A percentile compares a stretch with the other conserved stretches of the same genome.
Evolutionary conservation across 2,888 invertebrate species (phyloP).

Genomic region (Ecliptopera silaceata): DNA sequence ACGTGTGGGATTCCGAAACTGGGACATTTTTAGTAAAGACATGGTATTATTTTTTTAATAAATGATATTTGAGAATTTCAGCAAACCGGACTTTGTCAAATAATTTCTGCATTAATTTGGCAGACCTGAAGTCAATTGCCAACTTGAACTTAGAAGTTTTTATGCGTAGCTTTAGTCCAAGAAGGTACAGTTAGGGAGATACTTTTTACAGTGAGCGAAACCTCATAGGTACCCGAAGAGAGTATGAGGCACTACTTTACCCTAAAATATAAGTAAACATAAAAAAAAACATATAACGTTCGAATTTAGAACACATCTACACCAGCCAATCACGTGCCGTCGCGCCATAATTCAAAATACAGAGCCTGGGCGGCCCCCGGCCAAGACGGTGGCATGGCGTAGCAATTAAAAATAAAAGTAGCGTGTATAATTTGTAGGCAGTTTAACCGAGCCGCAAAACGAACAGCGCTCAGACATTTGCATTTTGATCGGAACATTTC

Average conservation of each 20-base stretch:
- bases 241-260: too few species aligned
- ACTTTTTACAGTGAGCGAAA: too few species aligned
- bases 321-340: constrained; percentile 74
- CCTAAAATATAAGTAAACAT: neutral
- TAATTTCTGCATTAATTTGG: too few species aligned
- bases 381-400: constrained; percentile 76
- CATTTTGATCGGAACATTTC: constrained; percentile 71
- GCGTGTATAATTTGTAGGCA: constrained; percentile 77
- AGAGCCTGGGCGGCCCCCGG: constrained; percentile 60
- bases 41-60: neutral
- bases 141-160: too few species aligned
- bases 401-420: constrained; percentile 81
- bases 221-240: too few species aligned
- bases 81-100: neutral
- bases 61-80: constrained; percentile 6
- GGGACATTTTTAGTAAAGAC: constrained; percentile 3
- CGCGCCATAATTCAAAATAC: constrained; percentile 75
- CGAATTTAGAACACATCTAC: constrained; percentile 27
- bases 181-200: too few species aligned
- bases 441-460: constrained; percentile 71
- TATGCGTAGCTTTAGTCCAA: too few species aligned
- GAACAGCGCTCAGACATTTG: constrained; percentile 50
- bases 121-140: too few species aligned
- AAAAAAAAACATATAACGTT: constrained; percentile 7
- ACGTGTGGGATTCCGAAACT: constrained; percentile 4